Evolutionary conservation across 2,797 vertebrate genomes (phyloP).

Genomic region (Coilia nasus): DNA sequence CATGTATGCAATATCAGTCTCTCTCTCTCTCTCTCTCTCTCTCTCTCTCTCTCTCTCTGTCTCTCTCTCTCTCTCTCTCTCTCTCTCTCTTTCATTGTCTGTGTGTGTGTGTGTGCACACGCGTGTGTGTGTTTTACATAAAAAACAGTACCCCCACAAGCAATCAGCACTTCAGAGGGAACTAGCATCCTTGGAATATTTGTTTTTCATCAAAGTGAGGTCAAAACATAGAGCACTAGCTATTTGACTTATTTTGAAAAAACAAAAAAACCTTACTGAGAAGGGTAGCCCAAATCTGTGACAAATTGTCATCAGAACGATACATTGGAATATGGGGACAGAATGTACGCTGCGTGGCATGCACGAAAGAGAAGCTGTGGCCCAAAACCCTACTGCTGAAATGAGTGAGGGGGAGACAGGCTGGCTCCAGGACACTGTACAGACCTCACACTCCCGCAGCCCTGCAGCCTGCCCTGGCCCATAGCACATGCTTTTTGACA

Average conservation of each 20-base stretch:
- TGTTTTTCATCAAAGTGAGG: constrained; percentile 24
- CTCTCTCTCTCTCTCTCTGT: too few species aligned
- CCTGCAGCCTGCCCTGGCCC: constrained; percentile 6
- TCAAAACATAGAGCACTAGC: background rate
- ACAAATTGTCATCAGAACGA: constrained; percentile 11
- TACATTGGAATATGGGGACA: constrained; percentile 15
- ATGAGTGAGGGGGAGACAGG: background rate
- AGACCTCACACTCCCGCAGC: constrained; percentile 14
- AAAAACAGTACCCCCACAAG: constrained; percentile 20
- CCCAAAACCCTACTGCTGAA: background rate
- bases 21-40: background rate
- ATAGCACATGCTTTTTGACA: constrained; percentile 20
- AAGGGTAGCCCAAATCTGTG: constrained; percentile 5
- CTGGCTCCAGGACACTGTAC: background rate
- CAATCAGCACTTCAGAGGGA: constrained; percentile 22
- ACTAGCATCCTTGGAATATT: constrained; percentile 21
- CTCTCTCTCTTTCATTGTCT: background rate
- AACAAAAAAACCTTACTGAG: background rate
- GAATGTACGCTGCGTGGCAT: constrained; percentile 13
- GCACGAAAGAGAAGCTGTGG: background rate
- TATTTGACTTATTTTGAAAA: constrained; percentile 7
- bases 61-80: too few species aligned
- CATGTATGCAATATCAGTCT: background rate
- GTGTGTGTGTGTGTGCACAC: background rate
- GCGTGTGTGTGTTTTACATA: background rate